Percentiles rank a stretch among this genome's conserved stretches.
These are phyloP conservation scores for Tachuris rubrigastra DNA, from an alignment of 2,113 vertebrate genomes.

Conservation along the genomic window DNA sequence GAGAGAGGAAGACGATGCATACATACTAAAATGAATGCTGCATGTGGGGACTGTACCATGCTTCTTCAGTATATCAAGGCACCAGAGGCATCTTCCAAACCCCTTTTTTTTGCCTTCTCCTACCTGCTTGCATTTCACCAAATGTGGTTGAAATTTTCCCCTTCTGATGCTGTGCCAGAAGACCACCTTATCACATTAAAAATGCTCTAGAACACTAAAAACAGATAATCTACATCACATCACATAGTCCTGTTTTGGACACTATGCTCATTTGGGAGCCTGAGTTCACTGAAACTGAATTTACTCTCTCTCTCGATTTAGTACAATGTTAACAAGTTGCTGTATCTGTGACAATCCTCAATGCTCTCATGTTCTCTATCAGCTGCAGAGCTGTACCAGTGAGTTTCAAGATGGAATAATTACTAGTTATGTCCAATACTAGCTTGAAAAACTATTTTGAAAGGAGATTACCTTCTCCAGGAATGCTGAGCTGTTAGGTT, in stretches of 20 bases:
- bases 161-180: slow-evolving; percentile 33
- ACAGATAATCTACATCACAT: slow-evolving; percentile 13
- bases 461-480: neutral
- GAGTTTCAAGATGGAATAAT: neutral
- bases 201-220: neutral
- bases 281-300: neutral
- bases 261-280: neutral
- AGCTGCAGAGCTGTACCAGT: neutral
- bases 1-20: neutral
- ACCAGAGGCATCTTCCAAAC: neutral
- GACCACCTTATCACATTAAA: slow-evolving; percentile 37
- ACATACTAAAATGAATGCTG: neutral
- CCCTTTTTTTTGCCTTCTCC: neutral
- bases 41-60: neutral
- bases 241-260: too few species aligned
- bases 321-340: neutral
- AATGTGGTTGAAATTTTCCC: slow-evolving; percentile 32
- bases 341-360: neutral
- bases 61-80: neutral
- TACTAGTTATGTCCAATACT: neutral
- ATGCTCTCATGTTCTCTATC: neutral
- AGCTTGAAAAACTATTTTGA: neutral
- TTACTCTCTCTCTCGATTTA: neutral
- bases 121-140: slow-evolving; percentile 32
- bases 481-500: neutral